phyloP scores from a whole-genome alignment of 1,140 invertebrate species.

The Penaeus japonicus region DNA sequence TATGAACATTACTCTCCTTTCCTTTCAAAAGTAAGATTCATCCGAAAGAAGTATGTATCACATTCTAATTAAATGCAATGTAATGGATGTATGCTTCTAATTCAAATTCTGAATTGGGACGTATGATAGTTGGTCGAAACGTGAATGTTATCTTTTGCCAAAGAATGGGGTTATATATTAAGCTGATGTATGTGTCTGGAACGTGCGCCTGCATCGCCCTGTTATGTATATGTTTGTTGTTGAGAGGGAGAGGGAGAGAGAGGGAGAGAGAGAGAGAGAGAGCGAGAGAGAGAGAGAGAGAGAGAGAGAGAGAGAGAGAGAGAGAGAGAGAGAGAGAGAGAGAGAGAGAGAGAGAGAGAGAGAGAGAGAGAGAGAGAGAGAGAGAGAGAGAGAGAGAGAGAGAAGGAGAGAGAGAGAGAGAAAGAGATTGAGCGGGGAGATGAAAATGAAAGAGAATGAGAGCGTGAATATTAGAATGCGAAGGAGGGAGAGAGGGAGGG shows the following conservation, averaged over 20 bases:
- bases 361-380: constrained; percentile 11
- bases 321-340: background rate
- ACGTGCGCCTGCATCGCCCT: background rate
- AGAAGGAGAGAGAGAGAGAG: too few relatives aligned
- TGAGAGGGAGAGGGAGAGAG: background rate
- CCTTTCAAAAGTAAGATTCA: too few relatives aligned
- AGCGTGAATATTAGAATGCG: background rate
- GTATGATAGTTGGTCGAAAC: too few relatives aligned
- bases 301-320: background rate
- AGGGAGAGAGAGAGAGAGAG: background rate
- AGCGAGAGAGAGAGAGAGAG: background rate
- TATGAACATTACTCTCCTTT: too few relatives aligned
- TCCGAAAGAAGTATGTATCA: too few relatives aligned
- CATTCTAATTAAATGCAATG: too few relatives aligned
- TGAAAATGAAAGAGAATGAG: background rate
- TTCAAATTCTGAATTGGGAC: too few relatives aligned
- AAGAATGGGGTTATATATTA: too few relatives aligned
- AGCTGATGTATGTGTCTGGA: too few relatives aligned
- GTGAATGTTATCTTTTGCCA: too few relatives aligned
- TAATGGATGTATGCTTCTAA: too few relatives aligned
- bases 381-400: background rate
- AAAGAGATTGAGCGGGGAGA: background rate
- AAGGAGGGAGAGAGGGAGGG: background rate
- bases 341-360: background rate
- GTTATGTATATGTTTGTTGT: too few relatives aligned